Evolutionary conservation across 2,113 vertebrate species (phyloP), one percentile per base, ranked within the genome.

Genomic region (Strix aluco): DNA sequence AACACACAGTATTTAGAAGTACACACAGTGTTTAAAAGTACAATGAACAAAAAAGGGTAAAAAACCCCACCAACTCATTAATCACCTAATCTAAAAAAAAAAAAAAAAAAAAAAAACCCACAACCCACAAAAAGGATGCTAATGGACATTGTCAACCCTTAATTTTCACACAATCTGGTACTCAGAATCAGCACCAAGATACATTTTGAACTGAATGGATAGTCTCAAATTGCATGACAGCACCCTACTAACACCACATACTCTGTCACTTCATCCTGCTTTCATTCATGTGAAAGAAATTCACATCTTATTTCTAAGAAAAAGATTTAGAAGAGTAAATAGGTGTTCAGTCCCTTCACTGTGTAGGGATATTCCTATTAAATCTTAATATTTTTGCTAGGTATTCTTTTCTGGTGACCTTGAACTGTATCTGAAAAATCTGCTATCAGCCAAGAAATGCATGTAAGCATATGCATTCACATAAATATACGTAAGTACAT

Each of bases 11-110:
- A 57, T 65, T 70, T 55, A 73, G 18, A 84, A 91, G 11, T 17
- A 71, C 34, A 89, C 16, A 93, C 49, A 67, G 23, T 40, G 54
- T 67, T 63, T 42, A 21, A 10, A 83, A 87, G 2, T 9, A 72
- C 15, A 61, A 5, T 20, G 36, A 91, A 55, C 4, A 78, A 86
- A 95, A 86, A 58, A 3, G 0, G 15, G 7, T 59, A 6, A 49
- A 63, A 30, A 29, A 8, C 0, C 5, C 8, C 0, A 4, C 6
- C 8, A 78, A 72, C 2, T 18, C 22, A 52, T 9, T 40, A 34
- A 79, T 11, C 14, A 83, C 0, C 20, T 80, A 4, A 47, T 26
- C 6, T 2, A 32, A 90, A 52, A 71, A 71, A 21, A 26, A n/a
- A 49, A 8, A 21, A 25, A 36, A 52, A 71, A 71, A 21, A 26